Evolutionary conservation across 2,888 invertebrate genomes (phyloP).

Genomic region (Patella ulyssiponensis): DNA sequence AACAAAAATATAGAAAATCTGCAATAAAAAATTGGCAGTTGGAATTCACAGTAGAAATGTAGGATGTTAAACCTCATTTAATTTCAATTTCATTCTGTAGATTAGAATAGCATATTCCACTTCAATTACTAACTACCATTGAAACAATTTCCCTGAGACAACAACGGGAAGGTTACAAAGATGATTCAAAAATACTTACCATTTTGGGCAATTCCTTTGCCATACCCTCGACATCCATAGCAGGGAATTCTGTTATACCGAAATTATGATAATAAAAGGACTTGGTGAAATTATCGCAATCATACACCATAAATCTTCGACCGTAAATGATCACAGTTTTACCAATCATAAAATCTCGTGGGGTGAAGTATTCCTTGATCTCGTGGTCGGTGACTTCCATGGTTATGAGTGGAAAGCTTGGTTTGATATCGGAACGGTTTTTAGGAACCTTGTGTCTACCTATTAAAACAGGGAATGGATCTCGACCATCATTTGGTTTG

Average conservation of each 20-base stretch:
- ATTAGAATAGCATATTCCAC: too few species aligned
- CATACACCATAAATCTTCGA: constrained; percentile 80
- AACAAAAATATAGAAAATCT: too few species aligned
- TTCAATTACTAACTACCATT: too few species aligned
- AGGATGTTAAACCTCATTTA: too few species aligned
- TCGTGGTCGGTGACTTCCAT: constrained; percentile 82
- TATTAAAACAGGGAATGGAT: constrained; percentile 83
- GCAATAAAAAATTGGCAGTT: too few species aligned
- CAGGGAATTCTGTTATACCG: constrained; percentile 71
- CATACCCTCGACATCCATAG: constrained; percentile 66
- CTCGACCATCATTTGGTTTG: constrained; percentile 81
- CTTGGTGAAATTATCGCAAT: constrained; percentile 86
- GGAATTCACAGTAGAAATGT: too few species aligned
- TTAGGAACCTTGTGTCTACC: constrained; percentile 80
- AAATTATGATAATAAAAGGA: constrained; percentile 79
- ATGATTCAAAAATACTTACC: constrained; percentile 50
- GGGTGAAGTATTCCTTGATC: constrained; percentile 83
- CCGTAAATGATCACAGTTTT: constrained; percentile 73
- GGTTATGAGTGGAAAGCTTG: constrained; percentile 75
- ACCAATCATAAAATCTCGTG: constrained; percentile 84
- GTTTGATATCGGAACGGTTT: constrained; percentile 61
- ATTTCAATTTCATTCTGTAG: too few species aligned
- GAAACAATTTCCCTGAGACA: too few species aligned
- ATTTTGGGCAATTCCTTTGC: constrained; percentile 62
- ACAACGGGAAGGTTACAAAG: too few species aligned